Percentiles rank a stretch among this genome's conserved stretches.
phyloP scores from a whole-genome alignment of 2,797 vertebrate species.

The Lacerta agilis region DNA sequence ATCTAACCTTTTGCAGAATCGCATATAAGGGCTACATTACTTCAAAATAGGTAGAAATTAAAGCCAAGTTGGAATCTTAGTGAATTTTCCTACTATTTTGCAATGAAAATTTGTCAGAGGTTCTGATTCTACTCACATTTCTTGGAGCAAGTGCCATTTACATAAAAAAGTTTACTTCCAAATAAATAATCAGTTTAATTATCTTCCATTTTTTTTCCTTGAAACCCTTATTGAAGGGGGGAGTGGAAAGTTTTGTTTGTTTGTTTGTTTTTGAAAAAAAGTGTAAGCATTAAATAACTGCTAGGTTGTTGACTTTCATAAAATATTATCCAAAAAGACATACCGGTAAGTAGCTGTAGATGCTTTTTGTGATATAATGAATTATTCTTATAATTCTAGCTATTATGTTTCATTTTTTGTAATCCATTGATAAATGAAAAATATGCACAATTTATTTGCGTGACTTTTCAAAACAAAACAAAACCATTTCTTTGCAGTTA shows the following conservation, averaged over 20 bases:
- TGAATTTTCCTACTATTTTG: background rate
- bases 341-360: conserved; percentile 36
- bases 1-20: background rate
- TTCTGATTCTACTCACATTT: background rate
- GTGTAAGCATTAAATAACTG: conserved; percentile 51
- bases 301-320: conserved; percentile 48
- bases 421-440: conserved; percentile 56
- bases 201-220: background rate
- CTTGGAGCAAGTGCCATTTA: background rate
- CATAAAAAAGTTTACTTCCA: background rate
- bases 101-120: background rate
- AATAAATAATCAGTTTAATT: background rate
- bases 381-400: background rate
- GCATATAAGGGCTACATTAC: background rate
- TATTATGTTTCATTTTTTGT: conserved; percentile 22
- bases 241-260: background rate
- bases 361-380: conserved; percentile 1
- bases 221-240: background rate
- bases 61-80: background rate
- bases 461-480: conserved; percentile 30
- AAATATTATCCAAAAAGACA: conserved; percentile 30
- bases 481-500: conserved; percentile 48
- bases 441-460: conserved; percentile 35
- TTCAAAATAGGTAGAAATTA: background rate
- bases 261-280: conserved; percentile 27